phyloP scores from a whole-genome alignment of 2,888 invertebrate genomes.

The Dryocosmus kuriphilus region DNA sequence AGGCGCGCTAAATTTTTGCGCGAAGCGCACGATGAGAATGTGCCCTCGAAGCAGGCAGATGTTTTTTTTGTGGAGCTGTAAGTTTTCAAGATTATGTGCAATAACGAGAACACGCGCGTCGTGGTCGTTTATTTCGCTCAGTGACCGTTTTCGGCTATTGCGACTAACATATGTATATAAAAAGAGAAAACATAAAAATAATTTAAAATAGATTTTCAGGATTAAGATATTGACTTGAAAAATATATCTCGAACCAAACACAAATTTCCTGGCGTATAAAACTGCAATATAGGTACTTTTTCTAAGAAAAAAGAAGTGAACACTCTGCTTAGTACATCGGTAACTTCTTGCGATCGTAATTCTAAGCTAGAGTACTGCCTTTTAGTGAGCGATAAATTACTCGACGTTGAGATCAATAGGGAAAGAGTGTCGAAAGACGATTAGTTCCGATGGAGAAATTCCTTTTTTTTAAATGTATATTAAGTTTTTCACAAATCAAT shows the following conservation, averaged over 20 bases:
- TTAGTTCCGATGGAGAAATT: not conserved
- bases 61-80: too few relatives aligned
- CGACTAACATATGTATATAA: too few relatives aligned
- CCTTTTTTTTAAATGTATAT: not conserved
- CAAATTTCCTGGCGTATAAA: not conserved
- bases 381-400: not conserved
- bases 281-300: not conserved
- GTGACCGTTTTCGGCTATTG: too few relatives aligned
- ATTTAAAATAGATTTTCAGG: too few relatives aligned
- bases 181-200: too few relatives aligned
- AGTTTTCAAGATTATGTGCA: too few relatives aligned
- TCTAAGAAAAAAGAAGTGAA: not conserved
- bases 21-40: too few relatives aligned
- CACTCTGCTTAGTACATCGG: not conserved
- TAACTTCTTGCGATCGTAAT: constrained; percentile 1
- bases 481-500: not conserved
- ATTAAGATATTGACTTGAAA: too few relatives aligned
- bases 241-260: not conserved
- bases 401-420: not conserved
- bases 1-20: too few relatives aligned
- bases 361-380: not conserved
- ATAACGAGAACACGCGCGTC: too few relatives aligned
- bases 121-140: too few relatives aligned
- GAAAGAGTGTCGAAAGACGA: not conserved
- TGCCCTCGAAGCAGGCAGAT: too few relatives aligned